Evolutionary conservation across 2,797 vertebrate genomes (phyloP).

Genomic region (Pangasius djambal): DNA sequence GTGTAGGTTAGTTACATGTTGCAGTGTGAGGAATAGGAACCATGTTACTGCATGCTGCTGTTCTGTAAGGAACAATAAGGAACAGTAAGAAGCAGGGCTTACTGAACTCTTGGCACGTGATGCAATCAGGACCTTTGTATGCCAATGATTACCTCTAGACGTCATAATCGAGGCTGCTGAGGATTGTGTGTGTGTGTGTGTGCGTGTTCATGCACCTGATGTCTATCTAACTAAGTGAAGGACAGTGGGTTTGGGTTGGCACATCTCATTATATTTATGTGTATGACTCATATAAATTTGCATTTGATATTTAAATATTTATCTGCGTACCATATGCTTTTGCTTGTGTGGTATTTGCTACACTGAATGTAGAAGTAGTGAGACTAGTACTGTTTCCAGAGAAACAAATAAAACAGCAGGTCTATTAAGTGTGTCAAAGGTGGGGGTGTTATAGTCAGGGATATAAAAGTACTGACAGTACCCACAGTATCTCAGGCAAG

Average conservation of each 20-base stretch:
- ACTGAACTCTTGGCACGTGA: conserved; percentile 33
- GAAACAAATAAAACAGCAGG: not conserved
- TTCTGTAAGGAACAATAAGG: not conserved
- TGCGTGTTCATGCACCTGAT: not conserved
- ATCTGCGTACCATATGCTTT: not conserved
- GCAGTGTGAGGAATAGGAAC: not conserved
- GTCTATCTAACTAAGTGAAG: not conserved
- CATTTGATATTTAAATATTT: not conserved
- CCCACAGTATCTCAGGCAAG: not conserved
- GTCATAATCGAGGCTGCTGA: conserved; percentile 4
- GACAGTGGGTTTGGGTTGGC: not conserved
- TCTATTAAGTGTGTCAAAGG: not conserved
- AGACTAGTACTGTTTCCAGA: not conserved
- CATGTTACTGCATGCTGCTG: not conserved
- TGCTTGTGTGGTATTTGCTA: not conserved
- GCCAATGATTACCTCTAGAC: conserved; percentile 39
- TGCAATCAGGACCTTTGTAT: conserved; percentile 59
- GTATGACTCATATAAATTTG: not conserved
- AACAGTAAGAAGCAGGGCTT: not conserved
- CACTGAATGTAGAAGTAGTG: too few species aligned
- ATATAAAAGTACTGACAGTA: not conserved
- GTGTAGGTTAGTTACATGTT: not conserved
- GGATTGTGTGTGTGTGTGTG: not conserved
- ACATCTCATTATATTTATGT: not conserved
- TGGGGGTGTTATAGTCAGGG: not conserved